Percentiles rank a stretch among this genome's conserved stretches.
Conservation (phyloP, 2,113 vertebrate genomes). For the Electrona antarctica region DNA sequence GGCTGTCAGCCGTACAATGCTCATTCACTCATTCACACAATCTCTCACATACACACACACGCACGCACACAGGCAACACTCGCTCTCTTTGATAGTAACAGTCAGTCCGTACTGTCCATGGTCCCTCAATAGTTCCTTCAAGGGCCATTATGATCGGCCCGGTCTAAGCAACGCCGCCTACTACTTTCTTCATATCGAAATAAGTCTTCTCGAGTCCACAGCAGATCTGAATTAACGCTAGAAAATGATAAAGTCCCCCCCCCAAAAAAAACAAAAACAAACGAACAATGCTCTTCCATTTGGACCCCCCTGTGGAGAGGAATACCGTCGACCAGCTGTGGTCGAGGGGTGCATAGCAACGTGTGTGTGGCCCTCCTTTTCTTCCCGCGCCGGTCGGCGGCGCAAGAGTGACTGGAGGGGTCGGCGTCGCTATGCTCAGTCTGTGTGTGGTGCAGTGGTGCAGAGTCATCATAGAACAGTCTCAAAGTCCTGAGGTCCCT, state of each 20-base stretch:
- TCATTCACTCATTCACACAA: conserved; percentile 51
- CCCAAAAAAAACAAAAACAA: conserved; percentile 42
- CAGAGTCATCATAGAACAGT: conserved; percentile 61
- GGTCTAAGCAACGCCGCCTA: conserved; percentile 56
- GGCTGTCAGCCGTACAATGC: conserved; percentile 41
- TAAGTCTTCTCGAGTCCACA: conserved; percentile 79
- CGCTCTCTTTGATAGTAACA: conserved; percentile 71
- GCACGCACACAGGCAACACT: conserved; percentile 58
- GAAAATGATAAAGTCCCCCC: conserved; percentile 34
- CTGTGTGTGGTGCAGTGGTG: conserved; percentile 64
- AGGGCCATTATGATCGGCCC: conserved; percentile 42
- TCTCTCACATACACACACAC: conserved; percentile 47
- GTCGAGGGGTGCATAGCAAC: conserved; percentile 75
- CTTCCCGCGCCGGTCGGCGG: conserved; percentile 50
- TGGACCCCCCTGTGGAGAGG: conserved; percentile 77
- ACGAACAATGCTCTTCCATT: conserved; percentile 66
- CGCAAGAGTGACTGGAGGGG: conserved; percentile 54
- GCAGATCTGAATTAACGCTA: conserved; percentile 84
- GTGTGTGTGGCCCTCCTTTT: conserved; percentile 48
- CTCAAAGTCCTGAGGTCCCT: conserved; percentile 72
- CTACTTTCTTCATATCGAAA: conserved; percentile 74
- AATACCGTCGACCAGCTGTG: conserved; percentile 51
- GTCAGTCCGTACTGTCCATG: conserved; percentile 73
- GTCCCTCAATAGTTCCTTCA: conserved; percentile 73
- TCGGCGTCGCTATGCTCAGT: conserved; percentile 61